Conservation (phyloP, 2,888 invertebrate genomes). For the Drosophila subquinaria region DNA sequence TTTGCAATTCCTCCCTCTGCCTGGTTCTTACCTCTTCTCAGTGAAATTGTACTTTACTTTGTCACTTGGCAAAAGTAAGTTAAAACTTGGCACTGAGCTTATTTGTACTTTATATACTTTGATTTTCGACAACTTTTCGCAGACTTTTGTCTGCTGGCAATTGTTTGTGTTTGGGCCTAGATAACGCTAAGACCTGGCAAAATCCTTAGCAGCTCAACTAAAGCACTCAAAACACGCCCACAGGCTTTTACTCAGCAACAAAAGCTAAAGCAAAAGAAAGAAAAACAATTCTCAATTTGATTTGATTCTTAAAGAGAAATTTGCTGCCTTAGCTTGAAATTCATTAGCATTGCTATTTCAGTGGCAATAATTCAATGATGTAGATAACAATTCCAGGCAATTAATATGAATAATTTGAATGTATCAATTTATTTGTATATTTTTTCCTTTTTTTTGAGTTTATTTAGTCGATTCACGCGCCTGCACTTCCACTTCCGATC, state of each 20-base stretch:
- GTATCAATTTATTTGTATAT: neutral
- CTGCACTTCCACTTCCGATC: slow-evolving; percentile 45
- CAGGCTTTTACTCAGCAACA: slow-evolving; percentile 7
- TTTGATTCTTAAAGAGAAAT: slow-evolving; percentile 7
- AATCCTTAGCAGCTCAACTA: slow-evolving; percentile 44
- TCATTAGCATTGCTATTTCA: slow-evolving; percentile 22
- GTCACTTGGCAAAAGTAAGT: slow-evolving; percentile 51
- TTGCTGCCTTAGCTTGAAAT: slow-evolving; percentile 1
- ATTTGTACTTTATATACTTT: slow-evolving; percentile 65
- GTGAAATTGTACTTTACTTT: slow-evolving; percentile 58
- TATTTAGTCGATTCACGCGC: slow-evolving; percentile 38
- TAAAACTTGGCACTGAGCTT: slow-evolving; percentile 48
- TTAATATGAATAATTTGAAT: slow-evolving; percentile 33
- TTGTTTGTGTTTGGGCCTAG: slow-evolving; percentile 43
- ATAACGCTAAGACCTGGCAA: slow-evolving; percentile 37
- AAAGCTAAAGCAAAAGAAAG: neutral
- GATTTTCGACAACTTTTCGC: slow-evolving; percentile 61
- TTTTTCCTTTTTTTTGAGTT: neutral
- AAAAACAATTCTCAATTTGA: slow-evolving; percentile 33
- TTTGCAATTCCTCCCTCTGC: neutral
- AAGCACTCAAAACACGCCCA: slow-evolving; percentile 32
- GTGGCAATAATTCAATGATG: neutral
- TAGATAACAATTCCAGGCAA: slow-evolving; percentile 17
- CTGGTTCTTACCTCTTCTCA: neutral
- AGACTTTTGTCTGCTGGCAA: slow-evolving; percentile 11